Conservation (phyloP, 2,888 invertebrate species). For the Acronicta alni region DNA sequence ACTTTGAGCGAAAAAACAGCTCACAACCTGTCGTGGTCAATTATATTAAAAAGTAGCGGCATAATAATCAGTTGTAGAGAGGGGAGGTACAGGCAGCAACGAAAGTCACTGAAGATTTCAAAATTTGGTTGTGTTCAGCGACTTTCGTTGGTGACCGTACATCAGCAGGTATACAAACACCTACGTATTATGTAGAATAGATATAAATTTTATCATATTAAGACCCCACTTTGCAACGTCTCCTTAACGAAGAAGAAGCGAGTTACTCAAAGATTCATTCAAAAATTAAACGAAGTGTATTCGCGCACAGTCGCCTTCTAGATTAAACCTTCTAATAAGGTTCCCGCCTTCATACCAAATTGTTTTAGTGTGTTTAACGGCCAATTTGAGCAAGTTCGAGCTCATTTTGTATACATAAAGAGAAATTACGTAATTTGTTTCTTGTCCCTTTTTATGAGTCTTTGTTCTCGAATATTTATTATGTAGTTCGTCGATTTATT, state of each 20-base stretch:
- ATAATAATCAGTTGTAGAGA: too few species aligned
- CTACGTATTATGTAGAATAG: conserved; percentile 2
- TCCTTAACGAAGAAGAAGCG: conserved; percentile 43
- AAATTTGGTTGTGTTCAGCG: too few species aligned
- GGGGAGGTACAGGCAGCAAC: too few species aligned
- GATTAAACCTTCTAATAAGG: conserved; percentile 81
- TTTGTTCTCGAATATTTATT: conserved; percentile 70
- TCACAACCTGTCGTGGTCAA: too few species aligned
- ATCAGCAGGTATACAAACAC: too few species aligned
- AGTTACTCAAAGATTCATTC: conserved; percentile 69
- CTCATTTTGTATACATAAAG: conserved; percentile 81
- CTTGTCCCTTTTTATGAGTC: conserved; percentile 72
- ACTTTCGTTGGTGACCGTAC: too few species aligned
- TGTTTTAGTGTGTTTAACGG: conserved; percentile 81
- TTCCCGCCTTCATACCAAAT: conserved; percentile 75
- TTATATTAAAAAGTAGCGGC: too few species aligned
- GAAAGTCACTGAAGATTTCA: too few species aligned
- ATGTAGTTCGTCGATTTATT: conserved; percentile 63
- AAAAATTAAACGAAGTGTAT: conserved; percentile 74
- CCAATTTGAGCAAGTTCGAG: conserved; percentile 78
- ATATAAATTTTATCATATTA: conserved; percentile 18
- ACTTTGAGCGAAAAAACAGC: too few species aligned
- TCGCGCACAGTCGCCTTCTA: conserved; percentile 67
- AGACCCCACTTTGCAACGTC: conserved; percentile 19
- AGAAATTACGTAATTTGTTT: conserved; percentile 83